Evolutionary conservation across 2,797 vertebrate genomes (phyloP).

Genomic region (Cercopithecus hamlyni): DNA sequence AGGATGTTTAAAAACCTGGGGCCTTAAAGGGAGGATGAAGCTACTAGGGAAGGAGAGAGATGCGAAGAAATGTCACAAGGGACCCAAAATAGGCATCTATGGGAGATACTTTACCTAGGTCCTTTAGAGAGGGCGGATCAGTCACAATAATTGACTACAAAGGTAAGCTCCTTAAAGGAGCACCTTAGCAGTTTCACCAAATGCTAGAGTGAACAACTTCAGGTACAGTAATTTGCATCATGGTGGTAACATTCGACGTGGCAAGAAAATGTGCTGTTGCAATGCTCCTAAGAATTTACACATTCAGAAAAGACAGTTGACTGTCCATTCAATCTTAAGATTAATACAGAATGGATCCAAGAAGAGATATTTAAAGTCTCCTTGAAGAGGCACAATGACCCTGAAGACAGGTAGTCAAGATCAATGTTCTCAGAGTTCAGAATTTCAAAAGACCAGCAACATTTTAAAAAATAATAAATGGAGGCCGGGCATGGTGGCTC

Average conservation of each 20-base stretch:
- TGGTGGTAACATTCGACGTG: background rate
- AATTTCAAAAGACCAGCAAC: constrained; percentile 28
- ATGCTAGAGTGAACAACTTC: background rate
- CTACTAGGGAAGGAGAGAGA: background rate
- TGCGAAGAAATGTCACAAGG: background rate
- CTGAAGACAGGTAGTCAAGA: background rate
- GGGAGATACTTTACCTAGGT: background rate
- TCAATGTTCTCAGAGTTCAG: constrained; percentile 9
- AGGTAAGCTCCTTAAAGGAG: background rate
- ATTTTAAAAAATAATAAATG: constrained; percentile 9
- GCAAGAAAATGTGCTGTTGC: background rate
- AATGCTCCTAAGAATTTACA: constrained; percentile 12
- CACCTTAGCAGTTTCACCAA: background rate
- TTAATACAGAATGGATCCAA: constrained; percentile 42
- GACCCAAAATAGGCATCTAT: background rate
- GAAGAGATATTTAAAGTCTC: background rate
- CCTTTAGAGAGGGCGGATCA: background rate
- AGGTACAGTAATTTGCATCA: background rate
- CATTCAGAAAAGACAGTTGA: background rate
- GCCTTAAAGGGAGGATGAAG: background rate
- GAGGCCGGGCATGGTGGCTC: too few relatives aligned
- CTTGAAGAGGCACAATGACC: constrained; percentile 8
- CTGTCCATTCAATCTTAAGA: background rate
- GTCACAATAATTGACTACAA: background rate
- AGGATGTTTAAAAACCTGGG: constrained; percentile 6